Conservation (phyloP, 2,797 vertebrate species). For the Pyrrhura leucotis region DNA sequence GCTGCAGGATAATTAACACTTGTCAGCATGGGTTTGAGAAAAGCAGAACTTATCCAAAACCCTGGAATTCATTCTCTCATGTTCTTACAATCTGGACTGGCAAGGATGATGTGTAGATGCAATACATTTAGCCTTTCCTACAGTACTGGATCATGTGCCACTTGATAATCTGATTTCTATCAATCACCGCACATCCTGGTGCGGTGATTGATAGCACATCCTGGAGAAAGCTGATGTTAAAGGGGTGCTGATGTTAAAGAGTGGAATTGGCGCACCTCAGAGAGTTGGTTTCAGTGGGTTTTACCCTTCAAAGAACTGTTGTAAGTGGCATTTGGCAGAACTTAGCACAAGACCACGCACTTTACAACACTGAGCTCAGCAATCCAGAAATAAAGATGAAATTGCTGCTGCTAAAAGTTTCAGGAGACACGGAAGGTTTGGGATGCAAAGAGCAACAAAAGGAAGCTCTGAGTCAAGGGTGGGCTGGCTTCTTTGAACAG, state of each 20-base stretch:
- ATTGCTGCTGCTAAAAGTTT: not conserved
- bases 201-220: not conserved
- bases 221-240: not conserved
- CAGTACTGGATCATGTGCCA: not conserved
- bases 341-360: not conserved
- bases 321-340: not conserved
- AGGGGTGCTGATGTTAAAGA: not conserved
- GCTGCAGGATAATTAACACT: not conserved
- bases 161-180: not conserved
- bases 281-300: not conserved
- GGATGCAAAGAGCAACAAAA: not conserved
- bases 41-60: not conserved
- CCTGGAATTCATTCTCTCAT: not conserved
- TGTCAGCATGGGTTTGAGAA: not conserved
- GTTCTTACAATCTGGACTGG: not conserved
- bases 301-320: not conserved
- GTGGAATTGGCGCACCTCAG: not conserved
- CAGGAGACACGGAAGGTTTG: not conserved
- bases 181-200: not conserved
- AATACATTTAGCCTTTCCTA: not conserved
- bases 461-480: not conserved
- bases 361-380: not conserved
- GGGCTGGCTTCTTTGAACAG: not conserved
- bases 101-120: not conserved
- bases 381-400: not conserved